Evolutionary conservation across 2,797 vertebrate genomes (phyloP), one percentile per base, ranked within the genome.

Genomic region (Syncerus caffer): DNA sequence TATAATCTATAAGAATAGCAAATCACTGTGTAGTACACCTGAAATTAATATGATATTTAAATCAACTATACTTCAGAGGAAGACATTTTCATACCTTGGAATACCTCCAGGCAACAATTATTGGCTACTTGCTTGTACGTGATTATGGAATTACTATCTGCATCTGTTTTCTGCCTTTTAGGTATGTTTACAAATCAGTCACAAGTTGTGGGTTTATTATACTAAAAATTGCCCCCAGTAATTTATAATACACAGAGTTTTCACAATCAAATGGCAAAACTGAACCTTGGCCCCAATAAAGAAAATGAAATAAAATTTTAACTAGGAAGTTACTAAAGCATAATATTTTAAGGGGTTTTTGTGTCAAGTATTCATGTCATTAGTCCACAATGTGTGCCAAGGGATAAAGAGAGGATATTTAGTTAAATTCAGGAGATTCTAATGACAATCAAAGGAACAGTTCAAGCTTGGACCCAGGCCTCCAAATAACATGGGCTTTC

Each of bases 281-380:
- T 94, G 94, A 87, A 98, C 97, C 86, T 97, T 98, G 94, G 80
- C 67, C 96, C 89, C 62, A 47, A n/a, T 21, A 42, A 95, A 94
- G 85, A 95, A 96, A 97, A 88, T n/a, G 34, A 47, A 93, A 97
- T 90, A 90, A 97, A 93, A 96, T 29, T 97, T 97, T 98, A 97
- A 97, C 95, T 84, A 95, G 85, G 79, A 96, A 96, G 95, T 98
- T 88, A 97, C 90, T 96, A 97, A 98, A 88, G 94, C 93, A 94
- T 97, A 93, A 94, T 97, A 51, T 91, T 95, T 97, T 67, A 87
- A n/a, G 50, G 31, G 86, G 50, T 50, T 91, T 91, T 93, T 86
- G 42, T 95, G 97, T 97, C 86, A 96, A 91, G 84, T 53, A 25
- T 78, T 80, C 45, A 42, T 0, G 31, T 94, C 95, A 96, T 97